Base-by-base conservation (phyloP, 1,140 invertebrate genomes). In the Luehdorfia chinensis region DNA sequence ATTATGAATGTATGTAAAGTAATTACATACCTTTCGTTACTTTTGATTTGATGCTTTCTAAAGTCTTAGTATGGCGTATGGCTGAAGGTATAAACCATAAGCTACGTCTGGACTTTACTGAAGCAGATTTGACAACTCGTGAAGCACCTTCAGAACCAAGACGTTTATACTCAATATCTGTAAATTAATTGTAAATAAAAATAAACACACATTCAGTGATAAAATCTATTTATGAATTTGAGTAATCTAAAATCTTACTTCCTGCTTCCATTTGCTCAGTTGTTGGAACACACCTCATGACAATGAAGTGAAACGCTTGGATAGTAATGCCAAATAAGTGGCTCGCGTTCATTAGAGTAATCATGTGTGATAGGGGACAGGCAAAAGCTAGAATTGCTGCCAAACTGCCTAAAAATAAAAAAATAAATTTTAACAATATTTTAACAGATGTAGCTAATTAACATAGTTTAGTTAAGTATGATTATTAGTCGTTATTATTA, bases 341-440 rank as follows among this genome's bases (percentile, higher is more conserved):
- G 37, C 87, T 87, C 2, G 78, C 87, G 36, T 87, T 86, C 71
- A 87, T 86, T 30, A 88, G 49, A 9, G 84, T 87, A 53, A 88
- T 86, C 77, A 88, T 81, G 46, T 87, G 87, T 1, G 81, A 75
- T 50, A 92, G 52, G 0, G 91, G 91, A 66, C 91, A 92, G 7
- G 91, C 90, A 59, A 92, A 92, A 1, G 91, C 91, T 46, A 92
- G 61, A 57, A 92, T 92, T 23, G 90, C 90, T 36, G 90, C 88
- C 44, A 92, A 61, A 57, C 91, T 92, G 43, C 91, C 90, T 91
- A 65, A 55, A 87, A 87, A 16, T 18, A 32, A 37, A 28, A 50
- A 23, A n/a, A n/a, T n/a, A n/a, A n/a, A n/a, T n/a, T n/a, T n/a
- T n/a, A n/a, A n/a, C n/a, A n/a, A n/a, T n/a, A n/a, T 45, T 23